Evolutionary conservation across 2,113 vertebrate genomes (phyloP).

Genomic region (Eulemur macaco): DNA sequence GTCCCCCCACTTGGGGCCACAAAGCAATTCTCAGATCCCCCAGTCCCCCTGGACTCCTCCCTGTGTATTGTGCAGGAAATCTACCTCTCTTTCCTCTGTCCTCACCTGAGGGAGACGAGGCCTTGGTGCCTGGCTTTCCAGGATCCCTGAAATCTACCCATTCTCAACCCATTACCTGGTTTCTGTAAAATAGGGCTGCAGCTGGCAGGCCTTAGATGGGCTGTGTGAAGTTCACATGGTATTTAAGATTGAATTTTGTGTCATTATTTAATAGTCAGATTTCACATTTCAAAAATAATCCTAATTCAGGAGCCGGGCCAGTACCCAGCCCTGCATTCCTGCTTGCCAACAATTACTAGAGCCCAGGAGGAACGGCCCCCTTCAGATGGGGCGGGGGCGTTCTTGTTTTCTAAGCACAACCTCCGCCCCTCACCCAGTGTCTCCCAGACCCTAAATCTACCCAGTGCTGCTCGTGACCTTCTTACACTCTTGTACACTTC

Average conservation of each 20-base stretch:
- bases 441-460: neutral
- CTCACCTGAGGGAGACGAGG: conserved; percentile 53
- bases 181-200: neutral
- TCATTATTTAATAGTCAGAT: neutral
- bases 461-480: neutral
- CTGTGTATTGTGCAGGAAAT: conserved; percentile 71
- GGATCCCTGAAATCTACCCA: neutral
- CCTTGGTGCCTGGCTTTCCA: conserved; percentile 58
- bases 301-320: neutral
- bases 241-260: neutral
- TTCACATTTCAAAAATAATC: neutral
- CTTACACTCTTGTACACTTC: neutral
- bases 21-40: neutral
- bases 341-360: neutral
- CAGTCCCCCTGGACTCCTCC: conserved; percentile 44
- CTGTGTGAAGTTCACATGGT: neutral
- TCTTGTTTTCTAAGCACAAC: neutral
- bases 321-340: neutral
- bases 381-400: neutral
- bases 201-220: neutral
- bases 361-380: rapidly evolving
- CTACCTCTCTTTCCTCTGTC: conserved; percentile 19
- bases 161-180: neutral
- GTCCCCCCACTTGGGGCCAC: neutral
- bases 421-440: rapidly evolving